Base-by-base conservation (phyloP, 1,140 invertebrate species). In the Cheumatopsyche charites region DNA sequence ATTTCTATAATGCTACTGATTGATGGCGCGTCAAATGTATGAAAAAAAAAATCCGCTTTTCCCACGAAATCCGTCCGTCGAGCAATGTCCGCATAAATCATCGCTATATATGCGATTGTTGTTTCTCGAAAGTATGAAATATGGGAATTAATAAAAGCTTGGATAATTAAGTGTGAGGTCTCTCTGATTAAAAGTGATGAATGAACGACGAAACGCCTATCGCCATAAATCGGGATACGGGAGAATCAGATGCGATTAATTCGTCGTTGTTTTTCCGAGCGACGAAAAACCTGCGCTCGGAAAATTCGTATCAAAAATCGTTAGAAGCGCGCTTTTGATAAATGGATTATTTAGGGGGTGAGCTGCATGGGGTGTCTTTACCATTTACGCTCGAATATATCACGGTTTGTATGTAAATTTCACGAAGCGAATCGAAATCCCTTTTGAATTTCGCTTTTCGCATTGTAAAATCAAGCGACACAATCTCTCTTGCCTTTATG, bases 161-260 rank as follows among this genome's bases (percentile, higher is more conserved):
- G 21, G 55, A 58, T 58, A 58, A 58, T 58, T 58, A 58, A 58
- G 55, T 58, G 25, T 25, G 55, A 23, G n/a, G n/a, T n/a, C n/a
- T 58, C 55, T 19, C 55, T 58, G 55, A 58, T 58, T 58, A 58
- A 58, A 58, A 23, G 55, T 58, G 55, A 58, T 58, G 55, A 58
- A 58, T 58, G 55, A 58, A 58, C 55, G 55, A 9, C 55, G 55
- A 58, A 58, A 58, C 55, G 55, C 55, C 55, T 58, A 58, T 58
- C 55, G 55, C 55, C 55, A 58, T 58, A 58, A 58, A 58, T 58
- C 55, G 55, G 55, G 55, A 58, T 58, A 58, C 55, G 21, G 23
- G 55, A 23, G 55, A 58, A 58, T 58, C 55, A 58, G 55, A 58
- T 23, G 23, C 55, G 55, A 58, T 58, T 58, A 58, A 58, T 58